Base-by-base conservation (phyloP, 2,797 vertebrate species). In the Hyperoplus lanceolatus region DNA sequence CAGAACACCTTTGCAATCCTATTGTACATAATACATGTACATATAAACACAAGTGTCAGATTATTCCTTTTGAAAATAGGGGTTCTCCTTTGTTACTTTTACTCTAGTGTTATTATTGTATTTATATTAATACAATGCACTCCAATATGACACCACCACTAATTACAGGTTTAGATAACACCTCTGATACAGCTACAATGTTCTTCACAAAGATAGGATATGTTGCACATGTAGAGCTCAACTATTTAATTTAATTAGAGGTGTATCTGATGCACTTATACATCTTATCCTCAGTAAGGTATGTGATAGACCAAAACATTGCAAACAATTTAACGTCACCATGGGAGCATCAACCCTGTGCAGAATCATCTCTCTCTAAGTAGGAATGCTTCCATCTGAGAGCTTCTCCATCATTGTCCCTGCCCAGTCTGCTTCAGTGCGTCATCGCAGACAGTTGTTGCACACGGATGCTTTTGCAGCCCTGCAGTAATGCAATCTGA, bases 401-500 rank as follows among this genome's bases (percentile, higher is more conserved):
- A 41, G 43, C 1, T 4, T 48, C 56, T 74, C 54, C 8, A 36
- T 73, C 59, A 43, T 21, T 12, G 14, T 67, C 49, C 63, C 66
- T 70, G 12, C 50, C 45, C 4, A 18, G 50, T 9, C 2, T 4
- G 53, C 49, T 46, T 70, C 36, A 70, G 58, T 83, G 74, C 67
- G 41, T 90, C 85, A 81, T 11, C 67, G 48, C 67, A 62, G 67
- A 65, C 59, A 46, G 13, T n/a, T 68, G 64, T 54, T 79, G 58
- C 49, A 78, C 59, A 39, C 9, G 56, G 74, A 77, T 85, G 84
- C 70, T 78, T 81, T 39, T 36, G 58, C 69, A 46, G 65, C 59
- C 14, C 60, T 21, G 71, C 77, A 70, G 82, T 86, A 89, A 87
- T 86, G 70, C 81, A 83, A 84, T 87, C 68, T 63, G 71, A 82